Percentiles rank a stretch among this genome's conserved stretches.
Conservation (phyloP, 2,113 vertebrate species). For the Xenopus laevis region DNA sequence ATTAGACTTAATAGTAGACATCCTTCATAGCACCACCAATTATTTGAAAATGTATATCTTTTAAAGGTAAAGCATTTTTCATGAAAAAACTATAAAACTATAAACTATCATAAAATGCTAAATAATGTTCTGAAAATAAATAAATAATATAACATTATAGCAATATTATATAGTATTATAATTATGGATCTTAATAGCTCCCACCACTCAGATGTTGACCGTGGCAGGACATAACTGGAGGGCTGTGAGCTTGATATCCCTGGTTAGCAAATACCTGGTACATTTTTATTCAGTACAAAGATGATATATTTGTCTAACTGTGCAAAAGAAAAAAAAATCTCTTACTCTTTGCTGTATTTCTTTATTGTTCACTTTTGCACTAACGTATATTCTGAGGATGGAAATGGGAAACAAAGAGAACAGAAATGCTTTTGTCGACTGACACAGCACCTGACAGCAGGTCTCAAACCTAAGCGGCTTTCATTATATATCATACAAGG, state of each 20-base stretch:
- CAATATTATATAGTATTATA: too few species aligned
- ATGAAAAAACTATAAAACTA: too few species aligned
- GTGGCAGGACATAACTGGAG: too few species aligned
- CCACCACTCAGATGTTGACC: too few species aligned
- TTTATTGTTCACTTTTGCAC: slow-evolving; percentile 20
- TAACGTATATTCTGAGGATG: slow-evolving; percentile 24
- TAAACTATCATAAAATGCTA: too few species aligned
- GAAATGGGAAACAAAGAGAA: slow-evolving; percentile 14
- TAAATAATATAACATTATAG: too few species aligned
- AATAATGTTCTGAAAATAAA: too few species aligned
- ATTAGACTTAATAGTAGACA: too few species aligned
- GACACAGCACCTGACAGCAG: slow-evolving; percentile 37
- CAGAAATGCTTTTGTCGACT: slow-evolving; percentile 27
- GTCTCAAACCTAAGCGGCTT: slow-evolving; percentile 3
- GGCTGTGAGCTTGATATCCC: neutral
- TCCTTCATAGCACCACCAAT: too few species aligned
- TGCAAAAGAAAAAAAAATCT: neutral
- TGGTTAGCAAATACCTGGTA: neutral
- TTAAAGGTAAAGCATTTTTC: too few species aligned
- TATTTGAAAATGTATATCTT: too few species aligned
- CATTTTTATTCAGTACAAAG: neutral
- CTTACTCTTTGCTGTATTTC: neutral
- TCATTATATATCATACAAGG: slow-evolving; percentile 39
- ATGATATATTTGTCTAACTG: neutral
- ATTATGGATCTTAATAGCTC: too few species aligned